Base-by-base conservation (phyloP, 1,140 invertebrate species). In the Musca domestica region DNA sequence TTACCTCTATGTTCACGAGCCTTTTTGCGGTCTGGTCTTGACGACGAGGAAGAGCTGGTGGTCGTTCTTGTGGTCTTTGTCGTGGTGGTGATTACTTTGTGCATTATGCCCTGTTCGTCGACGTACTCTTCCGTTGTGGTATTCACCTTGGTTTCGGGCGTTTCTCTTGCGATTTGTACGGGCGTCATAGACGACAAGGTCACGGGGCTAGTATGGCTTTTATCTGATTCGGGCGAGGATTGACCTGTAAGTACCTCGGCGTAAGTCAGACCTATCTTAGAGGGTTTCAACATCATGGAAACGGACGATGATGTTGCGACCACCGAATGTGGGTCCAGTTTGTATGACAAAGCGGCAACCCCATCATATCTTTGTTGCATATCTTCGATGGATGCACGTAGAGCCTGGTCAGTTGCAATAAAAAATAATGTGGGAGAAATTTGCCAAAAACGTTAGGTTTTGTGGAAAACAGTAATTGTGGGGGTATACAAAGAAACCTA, bases 301-400 rank as follows among this genome's bases (percentile, higher is more conserved):
- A 77, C 74, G 71, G 75, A 74, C 64, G 78, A 78, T 71, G 80
- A 81, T 71, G 77, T 78, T 70, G 82, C 77, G 68, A 80, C 78
- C 73, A 85, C 83, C 86, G 86, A 89, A 87, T 90, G 87, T 74
- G 91, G 90, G 85, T 92, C 91, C 84, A 90, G 82, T 76, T 84
- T 84, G 82, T 88, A 88, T 84, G 91, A 89, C 76, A 87, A 84
- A 81, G 86, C 85, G 76, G 85, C 84, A 83, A 91, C 85, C 78
- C 85, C 84, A 84, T 87, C 87, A 84, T 88, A 88, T 81, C 87
- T 87, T 82, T 86, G 86, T 82, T 83, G 85, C 83, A 83, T 84
- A 83, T 85, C 84, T 82, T 89, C 87, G 82, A 88, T 85, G 82
- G 84, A 83, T 82, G 82, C 80, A 82, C 85, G 87, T 81, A 88